A percentile compares a stretch with the other conserved stretches of the same genome.
Evolutionary conservation across 1,140 invertebrate species (phyloP).

Genomic region (Lysiphlebus fabarum): DNA sequence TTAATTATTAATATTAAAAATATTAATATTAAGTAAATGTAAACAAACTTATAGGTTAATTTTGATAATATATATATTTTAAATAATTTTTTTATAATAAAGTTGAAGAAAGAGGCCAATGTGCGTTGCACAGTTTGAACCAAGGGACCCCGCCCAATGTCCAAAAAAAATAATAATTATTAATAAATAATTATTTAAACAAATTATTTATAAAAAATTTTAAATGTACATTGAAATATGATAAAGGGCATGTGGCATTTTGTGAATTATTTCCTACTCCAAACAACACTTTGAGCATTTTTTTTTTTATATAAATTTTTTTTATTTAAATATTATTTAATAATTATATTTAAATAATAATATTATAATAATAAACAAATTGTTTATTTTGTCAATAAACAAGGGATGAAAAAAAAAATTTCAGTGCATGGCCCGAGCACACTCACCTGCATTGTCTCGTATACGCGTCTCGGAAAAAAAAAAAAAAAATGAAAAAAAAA

Average conservation of each 20-base stretch:
- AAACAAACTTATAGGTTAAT: constrained; percentile 61
- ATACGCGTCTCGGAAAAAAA: constrained; percentile 46
- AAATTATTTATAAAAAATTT: constrained; percentile 33
- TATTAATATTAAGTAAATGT: constrained; percentile 55
- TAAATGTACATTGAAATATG: constrained; percentile 19
- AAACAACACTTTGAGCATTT: constrained; percentile 42
- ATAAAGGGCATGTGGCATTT: constrained; percentile 36
- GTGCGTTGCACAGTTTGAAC: constrained; percentile 31
- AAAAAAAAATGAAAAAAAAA: constrained; percentile 12
- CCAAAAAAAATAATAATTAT: constrained; percentile 25
- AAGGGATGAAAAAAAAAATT: constrained; percentile 12
- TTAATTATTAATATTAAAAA: constrained; percentile 59
- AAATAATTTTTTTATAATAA: constrained; percentile 38
- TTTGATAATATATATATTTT: constrained; percentile 31
- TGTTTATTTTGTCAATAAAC: constrained; percentile 25
- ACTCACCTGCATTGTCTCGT: constrained; percentile 54
- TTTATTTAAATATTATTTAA: neutral
- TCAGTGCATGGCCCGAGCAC: constrained; percentile 36
- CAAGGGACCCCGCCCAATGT: constrained; percentile 39
- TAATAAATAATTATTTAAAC: constrained; percentile 14
- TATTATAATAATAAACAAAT: constrained; percentile 4
- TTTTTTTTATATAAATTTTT: neutral
- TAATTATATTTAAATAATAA: constrained; percentile 2
- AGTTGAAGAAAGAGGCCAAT: constrained; percentile 25
- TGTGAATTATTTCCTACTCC: constrained; percentile 42